phyloP scores from a whole-genome alignment of 1,140 invertebrate species.

The Ips typographus region DNA sequence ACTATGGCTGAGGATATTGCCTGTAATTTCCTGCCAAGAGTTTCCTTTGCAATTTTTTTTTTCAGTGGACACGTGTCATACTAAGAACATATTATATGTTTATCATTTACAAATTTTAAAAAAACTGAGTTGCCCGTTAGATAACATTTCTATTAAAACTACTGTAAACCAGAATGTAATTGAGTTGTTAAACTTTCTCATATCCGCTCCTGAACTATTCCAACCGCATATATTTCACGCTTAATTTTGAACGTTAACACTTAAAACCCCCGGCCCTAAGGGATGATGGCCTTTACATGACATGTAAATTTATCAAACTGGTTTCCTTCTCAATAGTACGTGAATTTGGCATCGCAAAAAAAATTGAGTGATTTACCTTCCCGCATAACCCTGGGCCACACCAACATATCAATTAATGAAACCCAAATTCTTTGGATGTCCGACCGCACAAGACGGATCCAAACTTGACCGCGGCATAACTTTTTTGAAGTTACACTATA shows the following conservation, averaged over 20 bases:
- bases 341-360: not conserved
- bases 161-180: too few species aligned
- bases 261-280: not conserved
- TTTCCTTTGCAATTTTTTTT: too few species aligned
- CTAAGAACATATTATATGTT: too few species aligned
- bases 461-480: slow-evolving; percentile 20
- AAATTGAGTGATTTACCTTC: slow-evolving; percentile 10
- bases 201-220: too few species aligned
- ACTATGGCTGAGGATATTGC: too few species aligned
- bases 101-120: too few species aligned
- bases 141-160: too few species aligned
- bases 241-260: slow-evolving; percentile 15
- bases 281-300: not conserved
- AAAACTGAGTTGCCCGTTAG: too few species aligned
- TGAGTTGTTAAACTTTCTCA: too few species aligned
- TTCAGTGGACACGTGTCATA: too few species aligned
- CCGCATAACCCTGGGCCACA: not conserved
- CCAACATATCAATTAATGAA: slow-evolving; percentile 26
- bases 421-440: slow-evolving; percentile 28
- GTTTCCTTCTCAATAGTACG: not conserved
- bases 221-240: slow-evolving; percentile 15
- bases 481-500: slow-evolving; percentile 22
- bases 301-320: not conserved
- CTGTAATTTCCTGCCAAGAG: too few species aligned
- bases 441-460: slow-evolving; percentile 27